These are phyloP conservation scores for Hyles vespertilio DNA, from an alignment of 1,140 invertebrate species.

Conservation along the genomic window DNA sequence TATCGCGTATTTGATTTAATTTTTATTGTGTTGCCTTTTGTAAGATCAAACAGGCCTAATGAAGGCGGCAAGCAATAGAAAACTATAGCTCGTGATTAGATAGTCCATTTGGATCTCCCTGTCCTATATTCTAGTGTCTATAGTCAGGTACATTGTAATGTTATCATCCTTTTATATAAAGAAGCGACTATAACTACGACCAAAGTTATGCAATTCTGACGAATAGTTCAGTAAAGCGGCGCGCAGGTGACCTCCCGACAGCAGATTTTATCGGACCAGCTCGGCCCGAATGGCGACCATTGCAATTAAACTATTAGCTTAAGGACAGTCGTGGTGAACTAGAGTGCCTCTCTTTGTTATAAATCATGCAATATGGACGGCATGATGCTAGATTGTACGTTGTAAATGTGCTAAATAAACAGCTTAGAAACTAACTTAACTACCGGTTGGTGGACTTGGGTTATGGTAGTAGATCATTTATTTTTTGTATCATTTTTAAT, in stretches of 20 bases:
- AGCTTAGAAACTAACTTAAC: no score
- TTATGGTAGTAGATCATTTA: no score
- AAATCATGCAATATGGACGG: constrained; percentile 6
- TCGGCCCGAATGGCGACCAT: constrained; percentile 26
- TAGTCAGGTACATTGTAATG: no score
- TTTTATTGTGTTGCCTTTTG: no score
- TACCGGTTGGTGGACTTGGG: no score
- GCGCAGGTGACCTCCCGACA: constrained; percentile 35
- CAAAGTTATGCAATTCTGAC: constrained; percentile 39
- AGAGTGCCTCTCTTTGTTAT: constrained; percentile 18
- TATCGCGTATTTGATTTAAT: no score
- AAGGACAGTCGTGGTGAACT: constrained; percentile 22
- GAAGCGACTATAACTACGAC: constrained; percentile 23
- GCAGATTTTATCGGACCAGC: constrained; percentile 37
- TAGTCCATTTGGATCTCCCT: no score
- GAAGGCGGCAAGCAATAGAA: no score
- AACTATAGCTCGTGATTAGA: no score
- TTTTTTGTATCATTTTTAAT: no score
- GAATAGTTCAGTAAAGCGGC: constrained; percentile 37
- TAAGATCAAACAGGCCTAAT: no score
- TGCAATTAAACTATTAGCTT: constrained; percentile 51
- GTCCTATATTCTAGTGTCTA: no score
- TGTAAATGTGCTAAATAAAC: not conserved
- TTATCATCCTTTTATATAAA: not conserved
- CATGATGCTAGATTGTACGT: not conserved